phyloP scores from a whole-genome alignment of 2,113 vertebrate species.

The Carassius carassius region DNA sequence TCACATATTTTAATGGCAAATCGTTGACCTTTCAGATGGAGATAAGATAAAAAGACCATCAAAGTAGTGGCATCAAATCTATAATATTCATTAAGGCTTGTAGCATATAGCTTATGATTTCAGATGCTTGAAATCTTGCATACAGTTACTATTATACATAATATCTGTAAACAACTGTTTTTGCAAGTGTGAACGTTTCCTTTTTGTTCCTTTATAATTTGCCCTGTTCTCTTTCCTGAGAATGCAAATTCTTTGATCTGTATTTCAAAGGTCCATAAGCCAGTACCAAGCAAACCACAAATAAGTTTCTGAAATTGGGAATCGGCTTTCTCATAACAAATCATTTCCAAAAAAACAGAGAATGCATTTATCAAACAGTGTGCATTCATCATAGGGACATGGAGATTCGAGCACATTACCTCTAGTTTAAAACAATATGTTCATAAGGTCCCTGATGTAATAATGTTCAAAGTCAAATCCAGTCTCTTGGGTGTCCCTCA shows the following conservation, averaged over 20 bases:
- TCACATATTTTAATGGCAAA: neutral
- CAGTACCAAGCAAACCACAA: slow-evolving; percentile 17
- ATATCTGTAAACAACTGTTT: slow-evolving; percentile 8
- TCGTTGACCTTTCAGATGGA: neutral
- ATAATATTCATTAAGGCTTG: neutral
- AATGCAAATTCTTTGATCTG: slow-evolving; percentile 26
- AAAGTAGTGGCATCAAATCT: slow-evolving; percentile 10
- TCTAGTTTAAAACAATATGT: slow-evolving; percentile 63
- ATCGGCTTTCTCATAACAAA: neutral
- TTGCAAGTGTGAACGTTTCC: neutral
- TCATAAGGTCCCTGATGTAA: slow-evolving; percentile 59
- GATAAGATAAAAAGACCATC: neutral
- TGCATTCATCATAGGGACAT: slow-evolving; percentile 55
- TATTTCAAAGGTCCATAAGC: slow-evolving; percentile 24
- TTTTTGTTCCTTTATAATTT: slow-evolving; percentile 22
- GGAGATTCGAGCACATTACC: slow-evolving; percentile 62
- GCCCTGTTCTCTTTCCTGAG: neutral
- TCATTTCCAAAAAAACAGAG: slow-evolving; percentile 50
- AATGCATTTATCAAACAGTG: slow-evolving; percentile 22
- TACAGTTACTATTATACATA: neutral
- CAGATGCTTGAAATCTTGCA: neutral
- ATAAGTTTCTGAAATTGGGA: slow-evolving; percentile 19
- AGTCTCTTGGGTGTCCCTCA: slow-evolving; percentile 57
- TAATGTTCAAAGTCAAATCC: slow-evolving; percentile 61
- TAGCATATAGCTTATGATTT: neutral